Evolutionary conservation across 2,113 vertebrate genomes (phyloP).

Genomic region (Malurus alboscapulatus): DNA sequence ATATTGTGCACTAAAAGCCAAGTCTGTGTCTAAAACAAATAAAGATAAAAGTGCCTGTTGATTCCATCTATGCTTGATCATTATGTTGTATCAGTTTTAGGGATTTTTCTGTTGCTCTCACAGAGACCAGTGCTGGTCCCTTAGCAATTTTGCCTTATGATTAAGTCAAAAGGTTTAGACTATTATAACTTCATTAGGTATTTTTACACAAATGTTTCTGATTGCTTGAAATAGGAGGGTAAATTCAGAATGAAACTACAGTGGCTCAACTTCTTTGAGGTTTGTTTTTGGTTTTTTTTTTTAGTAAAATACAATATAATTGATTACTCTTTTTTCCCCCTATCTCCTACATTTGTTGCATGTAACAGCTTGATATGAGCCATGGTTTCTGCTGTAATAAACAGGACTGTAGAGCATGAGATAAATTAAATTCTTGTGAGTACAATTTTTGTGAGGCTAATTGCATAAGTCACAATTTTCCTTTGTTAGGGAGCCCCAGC

Average conservation of each 20-base stretch:
- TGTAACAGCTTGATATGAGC: neutral
- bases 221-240: neutral
- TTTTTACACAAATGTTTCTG: neutral
- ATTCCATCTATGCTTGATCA: neutral
- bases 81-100: neutral
- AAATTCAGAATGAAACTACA: neutral
- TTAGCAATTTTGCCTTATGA: neutral
- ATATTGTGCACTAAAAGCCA: neutral
- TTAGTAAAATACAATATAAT: neutral
- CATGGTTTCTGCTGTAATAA: neutral
- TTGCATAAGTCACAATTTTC: accelerated
- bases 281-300: neutral
- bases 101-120: neutral
- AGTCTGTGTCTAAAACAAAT: neutral
- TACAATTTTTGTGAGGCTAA: neutral
- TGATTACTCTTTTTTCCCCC: neutral
- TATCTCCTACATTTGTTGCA: neutral
- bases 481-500: neutral
- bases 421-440: neutral
- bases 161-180: neutral
- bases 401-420: neutral
- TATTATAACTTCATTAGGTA: neutral
- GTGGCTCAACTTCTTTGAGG: neutral
- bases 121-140: neutral
- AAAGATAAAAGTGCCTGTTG: constrained; percentile 4